These are phyloP conservation scores for Thaumatotibia leucotreta DNA, from an alignment of 1,140 invertebrate species.

Conservation along the genomic window DNA sequence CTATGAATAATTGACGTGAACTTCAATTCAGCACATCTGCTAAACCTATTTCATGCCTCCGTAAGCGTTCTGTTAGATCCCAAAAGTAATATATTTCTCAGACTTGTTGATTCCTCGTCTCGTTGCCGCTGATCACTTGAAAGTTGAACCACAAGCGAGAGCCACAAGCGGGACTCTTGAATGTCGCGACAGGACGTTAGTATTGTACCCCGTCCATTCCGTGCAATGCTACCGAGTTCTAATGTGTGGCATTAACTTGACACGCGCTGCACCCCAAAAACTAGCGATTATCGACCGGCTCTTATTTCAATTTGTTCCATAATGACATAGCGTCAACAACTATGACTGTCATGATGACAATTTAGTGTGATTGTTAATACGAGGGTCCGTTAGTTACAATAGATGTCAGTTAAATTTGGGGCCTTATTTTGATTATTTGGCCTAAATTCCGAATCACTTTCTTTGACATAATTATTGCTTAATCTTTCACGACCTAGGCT, in stretches of 20 bases:
- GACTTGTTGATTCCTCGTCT: not conserved
- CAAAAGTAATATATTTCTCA: too few relatives aligned
- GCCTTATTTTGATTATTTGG: too few relatives aligned
- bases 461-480: too few relatives aligned
- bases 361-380: not conserved
- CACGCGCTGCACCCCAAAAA: not conserved
- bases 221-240: not conserved
- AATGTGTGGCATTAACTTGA: not conserved
- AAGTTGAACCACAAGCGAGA: not conserved
- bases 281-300: constrained; percentile 10
- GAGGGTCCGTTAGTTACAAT: not conserved
- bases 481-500: too few relatives aligned
- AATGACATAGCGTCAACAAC: not conserved
- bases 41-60: too few relatives aligned
- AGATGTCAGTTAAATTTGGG: too few relatives aligned
- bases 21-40: too few relatives aligned
- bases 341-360: constrained; percentile 6
- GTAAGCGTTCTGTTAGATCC: too few relatives aligned
- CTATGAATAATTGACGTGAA: too few relatives aligned
- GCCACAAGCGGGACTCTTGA: not conserved
- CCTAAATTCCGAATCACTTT: too few relatives aligned
- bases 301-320: constrained; percentile 5
- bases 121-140: not conserved
- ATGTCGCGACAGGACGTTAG: not conserved
- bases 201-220: not conserved